Conservation (phyloP, 2,888 invertebrate species). For the Sarcophaga variegata region DNA sequence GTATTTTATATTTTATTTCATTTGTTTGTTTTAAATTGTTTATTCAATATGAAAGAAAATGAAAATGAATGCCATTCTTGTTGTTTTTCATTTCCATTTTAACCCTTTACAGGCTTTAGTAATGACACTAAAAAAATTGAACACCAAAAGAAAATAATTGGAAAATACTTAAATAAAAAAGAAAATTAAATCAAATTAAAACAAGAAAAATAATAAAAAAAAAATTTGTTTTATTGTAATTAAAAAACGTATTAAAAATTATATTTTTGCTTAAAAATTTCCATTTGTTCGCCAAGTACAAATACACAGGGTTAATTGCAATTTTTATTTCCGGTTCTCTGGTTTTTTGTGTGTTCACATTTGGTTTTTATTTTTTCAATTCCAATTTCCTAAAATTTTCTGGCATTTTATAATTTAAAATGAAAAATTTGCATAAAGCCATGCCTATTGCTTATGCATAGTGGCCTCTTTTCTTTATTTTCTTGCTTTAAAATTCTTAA, state of each 20-base stretch:
- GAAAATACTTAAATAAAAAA: no score
- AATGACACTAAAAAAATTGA: neutral
- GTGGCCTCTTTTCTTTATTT: neutral
- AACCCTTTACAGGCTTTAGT: constrained; percentile 8
- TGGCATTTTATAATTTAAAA: constrained; percentile 46
- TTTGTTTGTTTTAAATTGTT: constrained; percentile 32
- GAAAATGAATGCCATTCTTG: neutral
- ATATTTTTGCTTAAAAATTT: no score
- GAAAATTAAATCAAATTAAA: no score
- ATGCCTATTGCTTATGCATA: constrained; percentile 21
- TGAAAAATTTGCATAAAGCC: constrained; percentile 44
- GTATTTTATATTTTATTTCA: neutral
- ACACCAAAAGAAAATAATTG: neutral
- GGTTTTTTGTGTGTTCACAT: constrained; percentile 5
- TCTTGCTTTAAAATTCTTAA: constrained; percentile 2
- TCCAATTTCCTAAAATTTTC: neutral
- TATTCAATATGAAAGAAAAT: constrained; percentile 1
- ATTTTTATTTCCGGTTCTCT: neutral
- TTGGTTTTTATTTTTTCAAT: neutral
- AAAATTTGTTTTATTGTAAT: no score
- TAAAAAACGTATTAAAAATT: no score
- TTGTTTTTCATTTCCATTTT: constrained; percentile 17
- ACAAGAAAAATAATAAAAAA: no score
- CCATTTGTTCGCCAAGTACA: no score
- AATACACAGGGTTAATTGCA: constrained; percentile 4